These are phyloP conservation scores for Sarcophaga variegata DNA, from an alignment of 2,888 invertebrate species.

Conservation along the genomic window DNA sequence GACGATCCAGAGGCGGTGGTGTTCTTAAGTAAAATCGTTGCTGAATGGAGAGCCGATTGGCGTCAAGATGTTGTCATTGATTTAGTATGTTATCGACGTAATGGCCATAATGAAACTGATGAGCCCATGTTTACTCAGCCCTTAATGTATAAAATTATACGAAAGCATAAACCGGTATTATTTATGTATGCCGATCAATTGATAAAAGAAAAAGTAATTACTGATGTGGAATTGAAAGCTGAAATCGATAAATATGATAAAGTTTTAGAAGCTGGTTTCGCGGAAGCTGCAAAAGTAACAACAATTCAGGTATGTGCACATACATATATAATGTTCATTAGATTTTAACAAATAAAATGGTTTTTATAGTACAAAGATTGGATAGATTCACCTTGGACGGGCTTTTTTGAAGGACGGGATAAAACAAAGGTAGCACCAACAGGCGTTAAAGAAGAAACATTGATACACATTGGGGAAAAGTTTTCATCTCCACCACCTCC, in stretches of 20 bases:
- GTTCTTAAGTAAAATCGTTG: slow-evolving; percentile 94
- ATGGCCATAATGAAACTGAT: slow-evolving; percentile 97
- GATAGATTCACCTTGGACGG: slow-evolving; percentile 91
- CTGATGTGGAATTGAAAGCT: slow-evolving; percentile 86
- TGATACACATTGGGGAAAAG: slow-evolving; percentile 86
- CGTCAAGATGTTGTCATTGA: slow-evolving; percentile 93
- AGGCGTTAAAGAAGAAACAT: slow-evolving; percentile 86
- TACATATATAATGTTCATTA: neutral
- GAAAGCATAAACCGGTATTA: slow-evolving; percentile 85
- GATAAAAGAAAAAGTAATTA: slow-evolving; percentile 87
- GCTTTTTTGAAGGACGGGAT: slow-evolving; percentile 85
- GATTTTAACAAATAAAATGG: neutral
- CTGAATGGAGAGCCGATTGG: slow-evolving; percentile 93
- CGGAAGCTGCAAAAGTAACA: slow-evolving; percentile 85
- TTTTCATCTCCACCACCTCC: slow-evolving; percentile 86
- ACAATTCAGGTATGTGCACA: slow-evolving; percentile 73
- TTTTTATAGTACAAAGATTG: slow-evolving; percentile 87
- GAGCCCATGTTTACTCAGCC: slow-evolving; percentile 98
- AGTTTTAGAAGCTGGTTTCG: slow-evolving; percentile 85
- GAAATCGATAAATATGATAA: slow-evolving; percentile 81
- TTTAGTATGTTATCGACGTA: slow-evolving; percentile 91
- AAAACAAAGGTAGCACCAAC: slow-evolving; percentile 85
- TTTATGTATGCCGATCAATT: slow-evolving; percentile 88
- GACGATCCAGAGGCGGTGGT: slow-evolving; percentile 96
- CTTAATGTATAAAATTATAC: slow-evolving; percentile 95